Percentiles rank a stretch among this genome's conserved stretches.
These are phyloP conservation scores for Drosophila lacicola DNA, from an alignment of 2,888 invertebrate genomes.

Conservation along the genomic window DNA sequence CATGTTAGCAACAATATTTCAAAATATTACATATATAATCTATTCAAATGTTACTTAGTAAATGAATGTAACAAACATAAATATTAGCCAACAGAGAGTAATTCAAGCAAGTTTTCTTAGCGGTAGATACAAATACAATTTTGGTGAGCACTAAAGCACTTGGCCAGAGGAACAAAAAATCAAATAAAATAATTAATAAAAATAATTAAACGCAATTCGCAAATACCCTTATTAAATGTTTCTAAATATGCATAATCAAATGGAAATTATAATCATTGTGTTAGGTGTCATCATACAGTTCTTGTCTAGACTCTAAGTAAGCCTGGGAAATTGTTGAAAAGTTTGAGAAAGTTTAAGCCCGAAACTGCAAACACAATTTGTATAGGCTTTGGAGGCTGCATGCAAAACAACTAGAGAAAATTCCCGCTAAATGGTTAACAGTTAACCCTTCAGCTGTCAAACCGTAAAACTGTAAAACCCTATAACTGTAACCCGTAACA, in stretches of 20 bases:
- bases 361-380: slow-evolving; percentile 34
- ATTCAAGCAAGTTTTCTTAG: slow-evolving; percentile 17
- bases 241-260: slow-evolving; percentile 31
- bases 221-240: slow-evolving; percentile 28
- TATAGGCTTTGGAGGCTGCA: slow-evolving; percentile 75
- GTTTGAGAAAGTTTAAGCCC: slow-evolving; percentile 17
- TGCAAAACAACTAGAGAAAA: slow-evolving; percentile 45
- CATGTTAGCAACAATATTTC: slow-evolving; percentile 27
- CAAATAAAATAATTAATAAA: neutral
- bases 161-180: slow-evolving; percentile 11
- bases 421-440: slow-evolving; percentile 10
- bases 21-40: slow-evolving; percentile 20
- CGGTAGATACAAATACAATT: slow-evolving; percentile 39
- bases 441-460: slow-evolving; percentile 5
- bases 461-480: neutral
- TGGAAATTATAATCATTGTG: slow-evolving; percentile 39
- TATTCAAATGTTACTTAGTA: slow-evolving; percentile 42
- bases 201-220: slow-evolving; percentile 20
- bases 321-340: slow-evolving; percentile 43
- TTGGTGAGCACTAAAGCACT: slow-evolving; percentile 66
- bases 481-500: slow-evolving; percentile 10
- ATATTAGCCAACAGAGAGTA: slow-evolving; percentile 21
- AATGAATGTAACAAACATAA: slow-evolving; percentile 30
- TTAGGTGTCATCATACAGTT: slow-evolving; percentile 48
- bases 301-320: slow-evolving; percentile 52